Percentiles rank a stretch among this genome's conserved stretches.
These are phyloP conservation scores for Hestina assimilis DNA, from an alignment of 1,140 invertebrate genomes.

Conservation along the genomic window DNA sequence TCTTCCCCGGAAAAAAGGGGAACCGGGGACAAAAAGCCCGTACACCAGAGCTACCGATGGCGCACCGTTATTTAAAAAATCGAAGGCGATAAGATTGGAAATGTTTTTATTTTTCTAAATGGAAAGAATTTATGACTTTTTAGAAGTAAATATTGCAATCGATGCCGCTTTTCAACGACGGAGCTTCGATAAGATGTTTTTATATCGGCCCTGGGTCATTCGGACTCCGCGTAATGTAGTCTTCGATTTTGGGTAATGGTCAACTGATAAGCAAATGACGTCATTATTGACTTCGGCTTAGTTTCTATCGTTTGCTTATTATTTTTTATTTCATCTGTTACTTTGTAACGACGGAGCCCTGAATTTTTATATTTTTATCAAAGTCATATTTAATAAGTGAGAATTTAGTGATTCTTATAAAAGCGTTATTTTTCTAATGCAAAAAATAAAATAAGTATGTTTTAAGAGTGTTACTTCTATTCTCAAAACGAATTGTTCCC, in stretches of 20 bases:
- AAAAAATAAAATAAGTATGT: too few relatives aligned
- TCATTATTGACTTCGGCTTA: conserved; percentile 66
- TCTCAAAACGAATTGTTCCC: too few relatives aligned
- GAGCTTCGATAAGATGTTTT: conserved; percentile 67
- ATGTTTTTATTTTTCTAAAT: conserved; percentile 76
- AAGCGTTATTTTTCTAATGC: too few relatives aligned
- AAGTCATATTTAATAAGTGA: too few relatives aligned
- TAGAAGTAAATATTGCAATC: conserved; percentile 70
- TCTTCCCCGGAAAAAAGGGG: conserved; percentile 65
- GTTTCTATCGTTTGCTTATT: conserved; percentile 54
- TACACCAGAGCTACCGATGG: conserved; percentile 65
- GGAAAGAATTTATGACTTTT: conserved; percentile 71
- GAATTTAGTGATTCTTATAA: too few relatives aligned
- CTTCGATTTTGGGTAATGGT: conserved; percentile 76
- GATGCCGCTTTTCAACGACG: conserved; percentile 56
- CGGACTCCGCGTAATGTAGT: conserved; percentile 70
- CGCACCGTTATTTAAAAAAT: conserved; percentile 74
- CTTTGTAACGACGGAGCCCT: conserved; percentile 12
- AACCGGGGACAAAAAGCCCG: conserved; percentile 66
- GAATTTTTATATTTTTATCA: neutral
- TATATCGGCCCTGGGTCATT: conserved; percentile 54
- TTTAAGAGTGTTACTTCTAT: too few relatives aligned
- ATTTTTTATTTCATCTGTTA: conserved; percentile 30
- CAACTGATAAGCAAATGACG: conserved; percentile 76
- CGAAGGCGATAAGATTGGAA: conserved; percentile 73